Percentiles rank a stretch among this genome's conserved stretches.
These are phyloP conservation scores for Agelas oroides DNA, from an alignment of 37 sponge, comb jelly and placozoan species.

Conservation along the genomic window DNA sequence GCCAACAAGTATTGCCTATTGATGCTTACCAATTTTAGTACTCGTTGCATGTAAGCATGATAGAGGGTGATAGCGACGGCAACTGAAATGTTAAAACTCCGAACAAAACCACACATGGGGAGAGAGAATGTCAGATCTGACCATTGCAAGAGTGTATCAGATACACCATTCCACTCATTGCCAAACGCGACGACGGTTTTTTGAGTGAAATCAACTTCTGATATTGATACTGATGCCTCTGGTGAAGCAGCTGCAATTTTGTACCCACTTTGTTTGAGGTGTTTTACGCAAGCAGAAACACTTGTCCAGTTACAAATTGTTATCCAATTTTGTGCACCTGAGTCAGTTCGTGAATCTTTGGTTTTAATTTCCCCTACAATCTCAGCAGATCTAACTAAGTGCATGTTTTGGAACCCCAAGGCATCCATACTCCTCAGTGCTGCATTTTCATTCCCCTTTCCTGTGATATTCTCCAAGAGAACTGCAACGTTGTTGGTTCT, in stretches of 20 bases:
- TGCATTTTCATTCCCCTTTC: constrained; percentile 78
- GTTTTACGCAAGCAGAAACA: constrained; percentile 32
- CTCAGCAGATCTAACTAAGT: constrained; percentile 6
- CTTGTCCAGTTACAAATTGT: constrained; percentile 49
- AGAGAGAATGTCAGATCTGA: constrained; percentile 62
- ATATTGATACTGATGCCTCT: neutral
- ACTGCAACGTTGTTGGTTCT: constrained; percentile 57
- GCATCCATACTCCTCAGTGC: constrained; percentile 76
- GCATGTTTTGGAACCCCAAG: constrained; percentile 66
- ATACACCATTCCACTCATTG: constrained; percentile 61
- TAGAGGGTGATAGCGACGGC: constrained; percentile 69
- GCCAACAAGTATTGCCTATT: too few relatives aligned
- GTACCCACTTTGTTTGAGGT: constrained; percentile 46
- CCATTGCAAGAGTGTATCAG: constrained; percentile 31
- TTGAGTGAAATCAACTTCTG: constrained; percentile 32
- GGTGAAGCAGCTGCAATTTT: constrained; percentile 45
- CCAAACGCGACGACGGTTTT: constrained; percentile 76
- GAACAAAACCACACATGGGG: constrained; percentile 82
- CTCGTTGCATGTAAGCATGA: constrained; percentile 46
- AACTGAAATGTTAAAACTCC: constrained; percentile 82
- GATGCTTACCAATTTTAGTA: constrained; percentile 15
- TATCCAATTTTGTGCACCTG: constrained; percentile 73
- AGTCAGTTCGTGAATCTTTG: constrained; percentile 54
- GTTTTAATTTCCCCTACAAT: neutral
- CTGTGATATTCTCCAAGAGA: constrained; percentile 66